Percentiles rank a stretch among this genome's conserved stretches.
Evolutionary conservation across 2,113 vertebrate genomes (phyloP).

Genomic region (Emberiza fucata): DNA sequence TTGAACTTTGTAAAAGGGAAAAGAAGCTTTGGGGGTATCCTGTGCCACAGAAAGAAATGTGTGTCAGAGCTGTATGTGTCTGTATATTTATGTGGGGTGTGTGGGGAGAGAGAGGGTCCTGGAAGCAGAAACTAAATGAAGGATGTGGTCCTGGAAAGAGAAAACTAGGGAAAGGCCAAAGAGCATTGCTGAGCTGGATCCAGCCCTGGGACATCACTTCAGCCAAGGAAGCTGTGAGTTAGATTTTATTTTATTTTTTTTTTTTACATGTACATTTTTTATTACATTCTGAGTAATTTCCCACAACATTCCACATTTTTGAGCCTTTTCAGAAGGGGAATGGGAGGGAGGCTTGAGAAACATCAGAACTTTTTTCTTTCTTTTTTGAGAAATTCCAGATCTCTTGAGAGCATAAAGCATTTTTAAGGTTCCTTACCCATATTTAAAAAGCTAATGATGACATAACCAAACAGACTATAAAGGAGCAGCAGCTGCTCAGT

Average conservation of each 20-base stretch:
- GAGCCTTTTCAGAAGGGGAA: slow-evolving; percentile 16
- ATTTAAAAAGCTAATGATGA: slow-evolving; percentile 34
- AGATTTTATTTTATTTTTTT: neutral
- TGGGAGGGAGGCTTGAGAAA: slow-evolving; percentile 6
- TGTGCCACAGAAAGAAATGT: slow-evolving; percentile 4
- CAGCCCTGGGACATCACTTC: slow-evolving; percentile 49
- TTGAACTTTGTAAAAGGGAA: neutral
- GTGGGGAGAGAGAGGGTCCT: slow-evolving; percentile 46
- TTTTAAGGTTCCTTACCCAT: neutral
- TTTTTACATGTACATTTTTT: slow-evolving; percentile 25
- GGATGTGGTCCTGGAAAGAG: slow-evolving; percentile 65
- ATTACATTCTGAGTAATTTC: slow-evolving; percentile 62
- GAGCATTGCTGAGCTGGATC: slow-evolving; percentile 69
- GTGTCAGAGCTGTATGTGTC: slow-evolving; percentile 20
- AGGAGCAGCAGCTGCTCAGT: slow-evolving; percentile 25
- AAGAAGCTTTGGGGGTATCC: slow-evolving; percentile 39
- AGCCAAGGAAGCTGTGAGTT: slow-evolving; percentile 67
- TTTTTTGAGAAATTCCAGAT: slow-evolving; percentile 24
- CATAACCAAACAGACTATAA: slow-evolving; percentile 29
- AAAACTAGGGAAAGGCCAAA: slow-evolving; percentile 63
- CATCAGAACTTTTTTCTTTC: neutral
- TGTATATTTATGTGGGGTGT: slow-evolving; percentile 51
- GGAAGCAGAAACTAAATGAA: slow-evolving; percentile 38
- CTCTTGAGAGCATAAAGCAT: neutral
- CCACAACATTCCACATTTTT: slow-evolving; percentile 55